phyloP scores from a whole-genome alignment of 1,140 invertebrate species.

The Drosophila tani region DNA sequence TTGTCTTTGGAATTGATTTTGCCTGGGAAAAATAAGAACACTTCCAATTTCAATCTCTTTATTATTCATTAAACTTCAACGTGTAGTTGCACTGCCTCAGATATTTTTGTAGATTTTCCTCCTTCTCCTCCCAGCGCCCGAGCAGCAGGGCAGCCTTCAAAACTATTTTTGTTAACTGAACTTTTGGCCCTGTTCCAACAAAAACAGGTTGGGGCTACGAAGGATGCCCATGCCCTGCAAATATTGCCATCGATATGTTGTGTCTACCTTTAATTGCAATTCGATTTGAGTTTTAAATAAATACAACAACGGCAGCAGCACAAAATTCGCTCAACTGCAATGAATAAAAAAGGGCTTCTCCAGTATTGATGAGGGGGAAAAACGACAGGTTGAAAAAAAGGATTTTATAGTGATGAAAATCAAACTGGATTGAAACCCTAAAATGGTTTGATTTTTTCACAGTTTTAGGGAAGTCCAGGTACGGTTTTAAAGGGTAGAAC shows the following conservation, averaged over 20 bases:
- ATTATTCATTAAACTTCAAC: slow-evolving; percentile 70
- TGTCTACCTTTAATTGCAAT: slow-evolving; percentile 60
- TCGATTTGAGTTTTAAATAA: slow-evolving; percentile 57
- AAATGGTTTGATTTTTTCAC: slow-evolving; percentile 12
- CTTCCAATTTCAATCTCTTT: slow-evolving; percentile 17
- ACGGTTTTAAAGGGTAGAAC: too few species aligned
- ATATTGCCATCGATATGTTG: slow-evolving; percentile 10
- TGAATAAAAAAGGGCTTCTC: slow-evolving; percentile 5
- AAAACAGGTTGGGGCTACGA: neutral
- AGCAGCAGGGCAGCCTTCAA: slow-evolving; percentile 31
- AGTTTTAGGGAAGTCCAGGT: neutral
- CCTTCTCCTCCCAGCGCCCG: neutral
- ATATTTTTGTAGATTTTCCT: slow-evolving; percentile 21
- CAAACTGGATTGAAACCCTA: slow-evolving; percentile 7
- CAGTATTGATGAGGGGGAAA: slow-evolving; percentile 13
- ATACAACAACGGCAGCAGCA: slow-evolving; percentile 18
- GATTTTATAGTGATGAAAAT: slow-evolving; percentile 18
- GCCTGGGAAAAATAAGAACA: neutral
- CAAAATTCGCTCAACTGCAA: slow-evolving; percentile 4
- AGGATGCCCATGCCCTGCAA: slow-evolving; percentile 14
- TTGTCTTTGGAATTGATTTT: slow-evolving; percentile 7
- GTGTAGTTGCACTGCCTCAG: slow-evolving; percentile 33
- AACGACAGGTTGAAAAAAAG: slow-evolving; percentile 7
- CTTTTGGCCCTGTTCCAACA: slow-evolving; percentile 45
- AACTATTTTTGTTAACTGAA: slow-evolving; percentile 66